Conservation (phyloP, 2,113 vertebrate genomes). For the Crotalus tigris region DNA sequence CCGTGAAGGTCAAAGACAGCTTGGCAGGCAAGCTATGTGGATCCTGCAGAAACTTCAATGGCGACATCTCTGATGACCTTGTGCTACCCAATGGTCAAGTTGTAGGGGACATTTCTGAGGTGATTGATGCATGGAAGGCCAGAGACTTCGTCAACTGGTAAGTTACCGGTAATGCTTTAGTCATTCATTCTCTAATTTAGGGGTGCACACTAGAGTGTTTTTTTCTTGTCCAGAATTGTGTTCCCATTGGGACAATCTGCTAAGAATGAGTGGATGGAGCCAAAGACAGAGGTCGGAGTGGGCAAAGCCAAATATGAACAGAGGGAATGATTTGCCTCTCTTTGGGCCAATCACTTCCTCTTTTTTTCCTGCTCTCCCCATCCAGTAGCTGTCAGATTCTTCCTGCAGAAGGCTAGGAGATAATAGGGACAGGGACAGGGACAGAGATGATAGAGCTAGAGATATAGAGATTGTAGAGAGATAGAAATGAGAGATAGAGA, state of each 20-base stretch:
- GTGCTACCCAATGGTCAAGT: neutral
- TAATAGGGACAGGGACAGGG: neutral
- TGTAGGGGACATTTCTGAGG: neutral
- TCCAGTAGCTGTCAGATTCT: neutral
- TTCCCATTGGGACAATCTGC: neutral
- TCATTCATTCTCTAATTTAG: neutral
- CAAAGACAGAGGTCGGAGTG: neutral
- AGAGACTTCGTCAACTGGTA: conserved; percentile 1
- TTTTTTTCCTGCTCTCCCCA: neutral
- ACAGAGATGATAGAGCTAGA: neutral
- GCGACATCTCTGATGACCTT: conserved; percentile 10
- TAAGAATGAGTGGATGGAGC: no score
- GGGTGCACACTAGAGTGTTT: neutral
- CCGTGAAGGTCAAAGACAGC: neutral
- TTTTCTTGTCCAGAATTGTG: neutral
- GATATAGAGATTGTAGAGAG: neutral
- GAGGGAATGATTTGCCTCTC: neutral
- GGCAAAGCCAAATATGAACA: neutral
- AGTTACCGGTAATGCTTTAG: neutral
- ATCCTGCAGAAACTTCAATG: conserved; percentile 32
- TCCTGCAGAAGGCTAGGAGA: neutral
- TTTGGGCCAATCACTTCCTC: neutral
- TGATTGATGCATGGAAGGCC: conserved; percentile 20
- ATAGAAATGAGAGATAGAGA: neutral
- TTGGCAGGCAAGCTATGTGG: conserved; percentile 8